Conservation (phyloP, 2,888 invertebrate species). For the Tetramorium bicarinatum region DNA sequence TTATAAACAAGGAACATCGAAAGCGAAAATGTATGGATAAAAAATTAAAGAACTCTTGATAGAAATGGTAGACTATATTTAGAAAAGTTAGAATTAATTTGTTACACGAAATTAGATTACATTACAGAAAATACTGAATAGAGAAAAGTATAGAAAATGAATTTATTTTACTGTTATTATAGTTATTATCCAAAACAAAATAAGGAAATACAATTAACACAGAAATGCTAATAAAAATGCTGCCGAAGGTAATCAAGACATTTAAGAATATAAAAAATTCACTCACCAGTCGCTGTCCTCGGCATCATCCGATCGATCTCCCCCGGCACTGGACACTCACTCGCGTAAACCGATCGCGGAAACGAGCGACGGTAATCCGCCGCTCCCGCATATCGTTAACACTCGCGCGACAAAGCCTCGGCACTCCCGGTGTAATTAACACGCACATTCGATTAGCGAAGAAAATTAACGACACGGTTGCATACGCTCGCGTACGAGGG, state of each 20-base stretch:
- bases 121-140: too few species aligned
- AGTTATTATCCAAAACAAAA: too few species aligned
- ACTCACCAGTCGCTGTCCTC: constrained; percentile 19
- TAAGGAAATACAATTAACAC: background rate
- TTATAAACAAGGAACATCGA: background rate
- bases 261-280: background rate
- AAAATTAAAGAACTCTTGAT: background rate
- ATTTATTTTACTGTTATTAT: background rate
- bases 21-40: background rate
- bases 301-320: background rate
- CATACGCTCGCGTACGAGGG: background rate
- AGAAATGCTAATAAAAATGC: background rate
- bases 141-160: too few species aligned
- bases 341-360: constrained; percentile 15
- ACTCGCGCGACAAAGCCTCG: background rate
- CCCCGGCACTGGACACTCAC: background rate
- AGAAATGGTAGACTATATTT: background rate
- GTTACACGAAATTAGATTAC: background rate
- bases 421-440: background rate
- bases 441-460: background rate
- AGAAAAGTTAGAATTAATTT: background rate
- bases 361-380: background rate
- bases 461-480: constrained; percentile 14
- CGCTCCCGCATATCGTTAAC: background rate
- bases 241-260: constrained; percentile 9